Conservation (phyloP, 2,888 invertebrate species). For the Drosophila atripex region DNA sequence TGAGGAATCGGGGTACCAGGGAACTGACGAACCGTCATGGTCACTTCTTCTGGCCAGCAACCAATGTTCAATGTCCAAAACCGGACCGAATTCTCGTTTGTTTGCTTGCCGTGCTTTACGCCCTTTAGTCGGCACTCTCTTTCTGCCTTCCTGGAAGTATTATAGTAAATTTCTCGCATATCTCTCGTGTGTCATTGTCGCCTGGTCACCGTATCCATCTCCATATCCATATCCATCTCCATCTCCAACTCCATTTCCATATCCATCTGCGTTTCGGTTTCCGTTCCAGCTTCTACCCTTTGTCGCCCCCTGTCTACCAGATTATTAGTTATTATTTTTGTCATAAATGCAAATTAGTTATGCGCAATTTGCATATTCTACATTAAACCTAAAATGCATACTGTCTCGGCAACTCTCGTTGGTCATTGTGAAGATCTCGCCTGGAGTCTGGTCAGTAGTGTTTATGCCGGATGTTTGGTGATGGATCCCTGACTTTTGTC, state of each 20-base stretch:
- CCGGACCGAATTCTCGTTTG: conserved; percentile 41
- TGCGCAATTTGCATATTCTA: conserved; percentile 78
- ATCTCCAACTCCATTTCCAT: conserved; percentile 12
- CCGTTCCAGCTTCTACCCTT: conserved; percentile 23
- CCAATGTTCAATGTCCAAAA: conserved; percentile 47
- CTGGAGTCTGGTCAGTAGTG: conserved; percentile 6
- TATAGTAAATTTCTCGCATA: conserved; percentile 80
- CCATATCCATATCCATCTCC: conserved; percentile 22
- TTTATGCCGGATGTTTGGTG: neutral
- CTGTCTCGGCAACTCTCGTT: conserved; percentile 37
- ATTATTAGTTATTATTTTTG: conserved; percentile 77
- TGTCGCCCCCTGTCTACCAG: conserved; percentile 28
- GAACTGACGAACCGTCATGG: conserved; percentile 62
- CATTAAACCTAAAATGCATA: conserved; percentile 57
- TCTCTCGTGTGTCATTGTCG: conserved; percentile 65
- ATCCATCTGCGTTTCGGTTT: conserved; percentile 38
- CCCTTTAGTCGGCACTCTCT: conserved; percentile 55
- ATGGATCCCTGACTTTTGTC: neutral
- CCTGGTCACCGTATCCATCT: conserved; percentile 30
- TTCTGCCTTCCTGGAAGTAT: conserved; percentile 76
- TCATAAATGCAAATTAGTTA: conserved; percentile 75
- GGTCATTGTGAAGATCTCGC: conserved; percentile 19
- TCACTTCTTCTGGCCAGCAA: conserved; percentile 57
- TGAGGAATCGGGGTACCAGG: neutral
- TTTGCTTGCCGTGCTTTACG: conserved; percentile 54